Evolutionary conservation across 2,888 invertebrate genomes (phyloP).

Genomic region (Tenodera sinensis): DNA sequence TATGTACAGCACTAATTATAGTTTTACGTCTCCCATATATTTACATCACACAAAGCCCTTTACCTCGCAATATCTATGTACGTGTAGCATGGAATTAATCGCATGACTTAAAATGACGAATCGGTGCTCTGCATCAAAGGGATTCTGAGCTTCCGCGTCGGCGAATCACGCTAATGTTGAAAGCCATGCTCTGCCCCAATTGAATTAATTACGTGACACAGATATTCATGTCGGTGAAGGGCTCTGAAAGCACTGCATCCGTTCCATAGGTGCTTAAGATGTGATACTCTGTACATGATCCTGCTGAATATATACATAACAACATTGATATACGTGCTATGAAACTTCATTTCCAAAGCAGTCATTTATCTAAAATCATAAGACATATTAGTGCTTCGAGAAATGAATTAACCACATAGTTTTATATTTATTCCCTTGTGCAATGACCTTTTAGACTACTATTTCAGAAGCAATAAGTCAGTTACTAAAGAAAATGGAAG

Average conservation of each 20-base stretch:
- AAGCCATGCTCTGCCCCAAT: neutral
- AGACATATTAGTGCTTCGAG: too few species aligned
- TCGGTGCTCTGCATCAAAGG: neutral
- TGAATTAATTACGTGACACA: neutral
- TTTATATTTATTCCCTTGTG: too few species aligned
- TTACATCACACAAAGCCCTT: neutral
- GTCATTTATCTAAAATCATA: too few species aligned
- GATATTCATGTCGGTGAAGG: neutral
- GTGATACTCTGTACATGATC: too few species aligned
- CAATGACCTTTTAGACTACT: too few species aligned
- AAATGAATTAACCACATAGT: too few species aligned
- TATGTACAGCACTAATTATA: neutral
- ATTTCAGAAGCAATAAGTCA: too few species aligned
- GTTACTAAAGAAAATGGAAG: too few species aligned
- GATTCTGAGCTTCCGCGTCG: neutral
- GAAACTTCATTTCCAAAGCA: too few species aligned
- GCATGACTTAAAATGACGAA: neutral
- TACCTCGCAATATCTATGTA: neutral
- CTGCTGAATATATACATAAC: too few species aligned
- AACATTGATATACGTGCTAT: too few species aligned
- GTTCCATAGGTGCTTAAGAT: too few species aligned
- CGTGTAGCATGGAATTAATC: neutral
- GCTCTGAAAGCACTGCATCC: neutral
- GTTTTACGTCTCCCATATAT: neutral
- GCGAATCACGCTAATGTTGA: neutral